Conservation (phyloP, 1,140 invertebrate genomes). For the Pseudomyrmex sp. region DNA sequence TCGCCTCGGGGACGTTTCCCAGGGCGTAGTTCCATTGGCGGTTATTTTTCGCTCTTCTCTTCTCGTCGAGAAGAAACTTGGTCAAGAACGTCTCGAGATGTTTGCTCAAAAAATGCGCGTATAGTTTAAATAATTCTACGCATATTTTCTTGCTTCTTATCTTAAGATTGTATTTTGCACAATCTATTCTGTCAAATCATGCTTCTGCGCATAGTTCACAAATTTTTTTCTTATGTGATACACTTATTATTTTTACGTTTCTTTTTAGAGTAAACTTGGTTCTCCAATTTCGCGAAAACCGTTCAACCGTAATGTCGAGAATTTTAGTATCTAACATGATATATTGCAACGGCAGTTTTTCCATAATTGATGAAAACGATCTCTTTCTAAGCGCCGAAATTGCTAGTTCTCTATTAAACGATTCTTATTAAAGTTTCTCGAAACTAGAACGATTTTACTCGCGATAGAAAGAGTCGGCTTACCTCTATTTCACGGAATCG, state of each 20-base stretch:
- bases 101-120: background rate
- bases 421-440: constrained; percentile 48
- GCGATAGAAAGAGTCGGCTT: background rate
- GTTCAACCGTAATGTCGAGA: background rate
- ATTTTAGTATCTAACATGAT: constrained; percentile 33
- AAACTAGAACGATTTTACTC: constrained; percentile 15
- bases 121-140: background rate
- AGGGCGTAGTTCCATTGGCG: background rate
- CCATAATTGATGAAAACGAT: constrained; percentile 39
- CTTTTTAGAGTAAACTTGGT: background rate
- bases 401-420: constrained; percentile 29
- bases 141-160: background rate
- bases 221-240: background rate
- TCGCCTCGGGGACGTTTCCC: constrained; percentile 19
- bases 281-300: background rate
- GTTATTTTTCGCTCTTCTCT: constrained; percentile 7
- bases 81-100: background rate
- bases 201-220: background rate
- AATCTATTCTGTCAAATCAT: background rate
- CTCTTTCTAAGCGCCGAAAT: constrained; percentile 45
- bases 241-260: background rate
- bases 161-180: background rate
- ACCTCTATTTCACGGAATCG: constrained; percentile 58
- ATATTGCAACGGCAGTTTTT: constrained; percentile 41
- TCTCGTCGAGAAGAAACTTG: background rate